Evolutionary conservation across 2,888 invertebrate genomes (phyloP).

Genomic region (Ectemnius continuus): DNA sequence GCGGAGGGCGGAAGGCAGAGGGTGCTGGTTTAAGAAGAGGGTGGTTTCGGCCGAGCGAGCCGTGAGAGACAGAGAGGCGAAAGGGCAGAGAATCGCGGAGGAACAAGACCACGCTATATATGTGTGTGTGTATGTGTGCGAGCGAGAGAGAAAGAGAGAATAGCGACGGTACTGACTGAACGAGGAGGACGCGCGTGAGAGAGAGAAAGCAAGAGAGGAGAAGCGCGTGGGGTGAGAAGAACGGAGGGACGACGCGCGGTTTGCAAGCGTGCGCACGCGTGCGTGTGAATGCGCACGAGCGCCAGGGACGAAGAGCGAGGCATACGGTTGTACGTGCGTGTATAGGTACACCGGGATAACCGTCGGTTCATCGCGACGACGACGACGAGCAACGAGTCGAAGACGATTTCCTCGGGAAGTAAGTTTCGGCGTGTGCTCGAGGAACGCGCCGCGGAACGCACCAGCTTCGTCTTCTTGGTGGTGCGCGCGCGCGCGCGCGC

Average conservation of each 20-base stretch:
- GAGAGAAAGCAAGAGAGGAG: slow-evolving; percentile 3
- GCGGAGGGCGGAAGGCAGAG: background rate
- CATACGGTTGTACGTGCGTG: no score
- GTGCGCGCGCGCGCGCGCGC: no score
- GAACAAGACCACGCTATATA: background rate
- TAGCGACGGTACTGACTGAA: background rate
- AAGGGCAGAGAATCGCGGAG: background rate
- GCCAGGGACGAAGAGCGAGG: slow-evolving; percentile 20
- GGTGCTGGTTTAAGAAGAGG: slow-evolving; percentile 14
- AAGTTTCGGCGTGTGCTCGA: slow-evolving; percentile 10
- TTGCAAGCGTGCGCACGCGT: slow-evolving; percentile 58
- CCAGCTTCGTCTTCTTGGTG: no score
- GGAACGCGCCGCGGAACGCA: no score
- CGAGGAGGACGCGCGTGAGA: background rate
- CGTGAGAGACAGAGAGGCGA: background rate
- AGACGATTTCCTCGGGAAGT: slow-evolving; percentile 37
- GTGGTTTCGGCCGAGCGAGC: slow-evolving; percentile 4
- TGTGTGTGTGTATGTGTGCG: no score
- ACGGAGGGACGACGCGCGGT: slow-evolving; percentile 24
- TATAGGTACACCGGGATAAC: background rate
- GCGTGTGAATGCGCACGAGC: slow-evolving; percentile 48
- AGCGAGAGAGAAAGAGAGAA: slow-evolving; percentile 14
- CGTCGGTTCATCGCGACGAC: slow-evolving; percentile 7
- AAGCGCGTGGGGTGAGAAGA: background rate
- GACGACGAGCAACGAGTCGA: slow-evolving; percentile 44